phyloP scores from a whole-genome alignment of 2,113 vertebrate genomes.

The Psettodes erumei region DNA sequence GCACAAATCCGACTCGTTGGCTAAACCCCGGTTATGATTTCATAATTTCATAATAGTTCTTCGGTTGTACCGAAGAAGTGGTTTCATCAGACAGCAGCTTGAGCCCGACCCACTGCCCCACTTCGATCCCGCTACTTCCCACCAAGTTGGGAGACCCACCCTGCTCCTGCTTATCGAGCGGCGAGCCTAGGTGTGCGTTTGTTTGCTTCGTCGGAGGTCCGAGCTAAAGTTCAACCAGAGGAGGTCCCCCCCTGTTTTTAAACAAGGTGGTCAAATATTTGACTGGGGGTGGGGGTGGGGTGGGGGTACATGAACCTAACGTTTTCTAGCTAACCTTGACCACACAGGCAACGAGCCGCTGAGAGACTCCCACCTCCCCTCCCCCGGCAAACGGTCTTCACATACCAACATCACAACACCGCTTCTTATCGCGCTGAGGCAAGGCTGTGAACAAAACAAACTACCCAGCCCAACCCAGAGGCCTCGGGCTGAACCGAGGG shows the following conservation, averaged over 20 bases:
- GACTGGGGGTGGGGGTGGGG: too few relatives aligned
- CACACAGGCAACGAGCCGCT: neutral
- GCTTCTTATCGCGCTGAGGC: neutral
- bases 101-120: constrained; percentile 30
- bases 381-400: too few relatives aligned
- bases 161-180: constrained; percentile 34
- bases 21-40: constrained; percentile 15
- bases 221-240: constrained; percentile 52
- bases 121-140: too few relatives aligned
- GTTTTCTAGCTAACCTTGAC: constrained; percentile 26
- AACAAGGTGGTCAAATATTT: constrained; percentile 47
- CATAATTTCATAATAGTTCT: constrained; percentile 4
- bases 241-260: constrained; percentile 22
- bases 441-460: constrained; percentile 1
- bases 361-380: neutral
- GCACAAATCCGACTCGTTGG: constrained; percentile 2
- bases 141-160: constrained; percentile 33
- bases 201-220: neutral
- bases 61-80: neutral
- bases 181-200: constrained; percentile 1
- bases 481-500: constrained; percentile 29
- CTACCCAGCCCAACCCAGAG: constrained; percentile 11
- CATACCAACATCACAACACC: too few relatives aligned
- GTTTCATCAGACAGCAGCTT: constrained; percentile 1
- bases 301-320: neutral